phyloP scores from a whole-genome alignment of 2,797 vertebrate species.

The Agapornis canus region DNA sequence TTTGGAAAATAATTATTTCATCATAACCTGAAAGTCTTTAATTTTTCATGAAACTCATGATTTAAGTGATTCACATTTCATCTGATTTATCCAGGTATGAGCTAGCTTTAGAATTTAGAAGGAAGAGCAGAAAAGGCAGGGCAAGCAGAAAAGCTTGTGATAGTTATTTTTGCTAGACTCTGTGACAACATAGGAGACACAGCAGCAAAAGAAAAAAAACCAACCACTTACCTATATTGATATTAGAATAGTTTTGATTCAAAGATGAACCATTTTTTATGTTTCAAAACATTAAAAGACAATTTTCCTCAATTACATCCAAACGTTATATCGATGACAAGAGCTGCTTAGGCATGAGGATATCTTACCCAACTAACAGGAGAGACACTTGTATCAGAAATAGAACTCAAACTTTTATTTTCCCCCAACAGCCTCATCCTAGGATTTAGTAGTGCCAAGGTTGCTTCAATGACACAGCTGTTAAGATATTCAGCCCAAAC shows the following conservation, averaged over 20 bases:
- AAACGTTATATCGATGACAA: background rate
- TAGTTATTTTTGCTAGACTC: background rate
- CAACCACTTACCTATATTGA: background rate
- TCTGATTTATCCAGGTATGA: background rate
- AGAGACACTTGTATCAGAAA: background rate
- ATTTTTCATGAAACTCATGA: background rate
- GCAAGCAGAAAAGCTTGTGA: background rate
- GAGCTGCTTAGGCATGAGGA: background rate
- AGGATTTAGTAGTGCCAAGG: background rate
- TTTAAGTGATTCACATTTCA: background rate
- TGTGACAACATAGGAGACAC: background rate
- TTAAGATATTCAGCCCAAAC: background rate
- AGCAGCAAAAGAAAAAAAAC: background rate
- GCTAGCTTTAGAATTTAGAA: background rate
- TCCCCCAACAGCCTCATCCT: background rate
- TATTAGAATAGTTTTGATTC: background rate
- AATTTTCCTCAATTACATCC: background rate
- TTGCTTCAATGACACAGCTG: slow-evolving; percentile 10
- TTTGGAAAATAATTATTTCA: background rate
- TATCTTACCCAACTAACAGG: background rate
- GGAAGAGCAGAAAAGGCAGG: background rate
- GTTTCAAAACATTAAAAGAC: background rate
- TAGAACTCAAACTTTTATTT: background rate
- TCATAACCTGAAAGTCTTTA: background rate
- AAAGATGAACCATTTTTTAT: background rate